Percentiles rank a stretch among this genome's conserved stretches.
These are phyloP conservation scores for Gorsachius goisagi DNA, from an alignment of 2,113 vertebrate genomes.

Conservation along the genomic window DNA sequence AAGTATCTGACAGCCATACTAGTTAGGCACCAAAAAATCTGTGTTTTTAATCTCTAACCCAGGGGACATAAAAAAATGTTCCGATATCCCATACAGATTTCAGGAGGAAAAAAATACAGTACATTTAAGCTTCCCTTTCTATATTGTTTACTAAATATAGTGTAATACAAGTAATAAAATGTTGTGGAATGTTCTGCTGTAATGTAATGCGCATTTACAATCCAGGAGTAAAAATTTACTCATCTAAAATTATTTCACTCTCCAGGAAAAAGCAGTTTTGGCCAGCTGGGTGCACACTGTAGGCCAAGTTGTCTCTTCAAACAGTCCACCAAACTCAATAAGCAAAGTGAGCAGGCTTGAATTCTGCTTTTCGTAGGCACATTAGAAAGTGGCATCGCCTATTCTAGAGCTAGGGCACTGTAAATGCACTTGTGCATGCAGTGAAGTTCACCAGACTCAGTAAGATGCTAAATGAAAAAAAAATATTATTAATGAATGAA, in stretches of 20 bases:
- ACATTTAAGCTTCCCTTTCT: conserved; percentile 5
- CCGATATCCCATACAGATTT: neutral
- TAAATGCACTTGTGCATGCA: neutral
- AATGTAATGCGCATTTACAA: neutral
- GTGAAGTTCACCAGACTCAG: neutral
- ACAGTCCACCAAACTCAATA: neutral
- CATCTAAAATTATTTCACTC: neutral
- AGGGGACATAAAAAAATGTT: neutral
- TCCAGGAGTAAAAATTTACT: neutral
- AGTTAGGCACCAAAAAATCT: neutral
- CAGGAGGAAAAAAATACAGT: conserved; percentile 25
- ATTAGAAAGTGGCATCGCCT: neutral
- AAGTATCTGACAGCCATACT: neutral
- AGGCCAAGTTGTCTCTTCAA: neutral
- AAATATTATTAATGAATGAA: neutral
- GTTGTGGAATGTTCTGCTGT: neutral
- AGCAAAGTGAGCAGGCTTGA: neutral
- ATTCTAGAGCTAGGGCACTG: neutral
- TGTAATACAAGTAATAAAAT: neutral
- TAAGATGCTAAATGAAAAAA: neutral
- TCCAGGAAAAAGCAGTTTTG: neutral
- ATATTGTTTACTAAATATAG: conserved; percentile 4
- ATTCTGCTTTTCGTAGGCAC: neutral
- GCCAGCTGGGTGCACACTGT: neutral
- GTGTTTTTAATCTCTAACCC: neutral